Evolutionary conservation across 2,113 vertebrate genomes (phyloP).

Genomic region (Casuarius casuarius): DNA sequence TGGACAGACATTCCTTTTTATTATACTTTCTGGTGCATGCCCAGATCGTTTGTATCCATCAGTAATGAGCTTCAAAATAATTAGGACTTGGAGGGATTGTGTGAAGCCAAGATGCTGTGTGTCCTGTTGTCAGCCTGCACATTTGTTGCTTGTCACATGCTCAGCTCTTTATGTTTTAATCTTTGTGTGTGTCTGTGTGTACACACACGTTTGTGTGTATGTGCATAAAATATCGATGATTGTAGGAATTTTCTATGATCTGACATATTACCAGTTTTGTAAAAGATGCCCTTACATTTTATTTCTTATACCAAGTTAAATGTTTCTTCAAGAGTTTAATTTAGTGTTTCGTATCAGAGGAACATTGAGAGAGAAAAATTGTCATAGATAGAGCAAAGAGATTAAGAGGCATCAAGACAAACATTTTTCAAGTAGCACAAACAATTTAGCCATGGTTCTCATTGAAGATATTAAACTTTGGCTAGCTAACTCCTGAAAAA

Average conservation of each 20-base stretch:
- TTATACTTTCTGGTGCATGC: not conserved
- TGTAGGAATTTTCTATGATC: not conserved
- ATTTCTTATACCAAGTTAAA: not conserved
- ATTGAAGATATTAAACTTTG: not conserved
- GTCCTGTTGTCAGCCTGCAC: not conserved
- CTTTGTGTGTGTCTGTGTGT: not conserved
- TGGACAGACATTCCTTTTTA: rapidly evolving
- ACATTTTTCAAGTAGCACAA: not conserved
- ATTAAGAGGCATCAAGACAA: not conserved
- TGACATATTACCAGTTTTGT: not conserved
- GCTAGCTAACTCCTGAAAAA: not conserved
- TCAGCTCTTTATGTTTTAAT: not conserved
- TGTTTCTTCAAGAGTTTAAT: not conserved
- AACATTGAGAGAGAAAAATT: not conserved
- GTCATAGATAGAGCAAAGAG: not conserved
- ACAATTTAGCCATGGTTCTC: not conserved
- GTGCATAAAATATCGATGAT: not conserved
- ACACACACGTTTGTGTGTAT: not conserved
- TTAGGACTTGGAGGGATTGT: not conserved
- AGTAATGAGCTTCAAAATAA: not conserved
- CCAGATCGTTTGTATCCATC: rapidly evolving
- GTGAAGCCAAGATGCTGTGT: not conserved
- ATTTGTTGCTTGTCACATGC: not conserved
- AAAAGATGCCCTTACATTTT: not conserved
- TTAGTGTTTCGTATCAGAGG: not conserved